These are phyloP conservation scores for Limonius californicus DNA, from an alignment of 1,140 invertebrate genomes.

Conservation along the genomic window DNA sequence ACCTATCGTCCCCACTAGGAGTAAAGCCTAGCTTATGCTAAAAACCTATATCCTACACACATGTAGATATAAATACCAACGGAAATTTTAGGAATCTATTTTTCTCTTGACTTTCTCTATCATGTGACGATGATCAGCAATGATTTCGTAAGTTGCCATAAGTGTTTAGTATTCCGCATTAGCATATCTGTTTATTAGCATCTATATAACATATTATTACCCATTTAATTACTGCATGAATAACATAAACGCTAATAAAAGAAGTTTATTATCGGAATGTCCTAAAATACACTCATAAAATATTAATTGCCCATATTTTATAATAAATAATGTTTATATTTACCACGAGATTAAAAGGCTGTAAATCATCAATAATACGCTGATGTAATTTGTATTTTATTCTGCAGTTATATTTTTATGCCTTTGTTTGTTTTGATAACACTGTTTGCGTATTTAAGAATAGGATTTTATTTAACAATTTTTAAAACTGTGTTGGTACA, in stretches of 20 bases:
- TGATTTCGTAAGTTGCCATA: background rate
- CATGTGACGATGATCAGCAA: background rate
- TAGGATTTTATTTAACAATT: too few species aligned
- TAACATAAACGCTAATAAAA: constrained; percentile 27
- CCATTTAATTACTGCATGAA: constrained; percentile 1
- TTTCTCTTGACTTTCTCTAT: too few species aligned
- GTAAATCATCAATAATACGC: constrained; percentile 34
- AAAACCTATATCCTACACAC: too few species aligned
- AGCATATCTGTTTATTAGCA: background rate
- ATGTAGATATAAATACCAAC: too few species aligned
- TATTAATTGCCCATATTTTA: constrained; percentile 35
- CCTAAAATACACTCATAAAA: constrained; percentile 37
- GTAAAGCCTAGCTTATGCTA: too few species aligned
- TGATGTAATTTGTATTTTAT: constrained; percentile 21
- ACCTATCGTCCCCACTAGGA: too few species aligned
- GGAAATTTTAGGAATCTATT: too few species aligned
- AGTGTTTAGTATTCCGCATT: background rate
- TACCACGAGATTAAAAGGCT: constrained; percentile 31
- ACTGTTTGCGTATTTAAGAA: background rate
- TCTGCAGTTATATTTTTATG: background rate
- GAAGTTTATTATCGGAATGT: constrained; percentile 35
- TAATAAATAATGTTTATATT: constrained; percentile 37
- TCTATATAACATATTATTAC: background rate
- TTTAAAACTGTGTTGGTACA: too few species aligned
- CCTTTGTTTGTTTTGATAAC: constrained; percentile 5